phyloP scores from a whole-genome alignment of 2,888 invertebrate genomes.

The Pyrgus malvae region DNA sequence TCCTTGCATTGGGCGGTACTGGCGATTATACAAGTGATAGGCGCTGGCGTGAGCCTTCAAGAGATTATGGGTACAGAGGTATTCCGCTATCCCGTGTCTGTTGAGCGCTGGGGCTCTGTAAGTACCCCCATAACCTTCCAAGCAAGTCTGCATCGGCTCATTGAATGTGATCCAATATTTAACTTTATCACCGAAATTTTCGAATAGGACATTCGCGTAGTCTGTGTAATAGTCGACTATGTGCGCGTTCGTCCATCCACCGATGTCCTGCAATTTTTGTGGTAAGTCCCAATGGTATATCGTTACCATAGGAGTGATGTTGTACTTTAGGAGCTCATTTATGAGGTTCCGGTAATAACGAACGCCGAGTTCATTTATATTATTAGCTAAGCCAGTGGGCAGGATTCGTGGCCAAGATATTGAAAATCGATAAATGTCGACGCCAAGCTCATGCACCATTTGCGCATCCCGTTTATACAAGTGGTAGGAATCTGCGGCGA shows the following conservation, averaged over 20 bases:
- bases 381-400: conserved; percentile 85
- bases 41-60: conserved; percentile 87
- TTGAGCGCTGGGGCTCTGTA: conserved; percentile 83
- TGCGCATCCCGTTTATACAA: conserved; percentile 84
- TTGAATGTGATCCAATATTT: conserved; percentile 90
- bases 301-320: conserved; percentile 87
- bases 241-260: conserved; percentile 86
- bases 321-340: conserved; percentile 84
- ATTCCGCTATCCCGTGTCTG: conserved; percentile 83
- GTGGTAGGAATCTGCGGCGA: conserved; percentile 87
- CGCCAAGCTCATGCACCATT: conserved; percentile 83
- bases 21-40: conserved; percentile 83
- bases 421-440: conserved; percentile 86
- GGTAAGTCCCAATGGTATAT: conserved; percentile 89
- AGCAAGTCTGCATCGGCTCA: conserved; percentile 84
- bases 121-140: conserved; percentile 80
- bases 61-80: conserved; percentile 87
- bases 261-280: conserved; percentile 83
- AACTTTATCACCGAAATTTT: conserved; percentile 84
- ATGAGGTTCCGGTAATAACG: conserved; percentile 90
- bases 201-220: conserved; percentile 83
- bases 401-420: conserved; percentile 89
- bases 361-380: conserved; percentile 86
- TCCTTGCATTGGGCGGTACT: conserved; percentile 79
- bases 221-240: conserved; percentile 84